Evolutionary conservation across 2,888 invertebrate genomes (phyloP).

Genomic region (Panorpa germanica): DNA sequence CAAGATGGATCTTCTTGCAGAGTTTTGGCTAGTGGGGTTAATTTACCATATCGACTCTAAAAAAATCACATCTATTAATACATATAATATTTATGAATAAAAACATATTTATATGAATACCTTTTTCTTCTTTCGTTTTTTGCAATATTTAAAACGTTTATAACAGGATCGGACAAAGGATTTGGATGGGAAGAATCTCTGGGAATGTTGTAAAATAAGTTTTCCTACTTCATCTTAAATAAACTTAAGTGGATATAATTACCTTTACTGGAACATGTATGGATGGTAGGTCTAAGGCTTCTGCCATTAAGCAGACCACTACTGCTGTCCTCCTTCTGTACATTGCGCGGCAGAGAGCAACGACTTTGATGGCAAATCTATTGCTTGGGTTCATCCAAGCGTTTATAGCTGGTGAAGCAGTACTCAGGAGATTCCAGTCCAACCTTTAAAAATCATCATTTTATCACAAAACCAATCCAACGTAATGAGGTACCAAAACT

Average conservation of each 20-base stretch:
- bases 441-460: constrained; percentile 29
- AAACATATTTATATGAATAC: constrained; percentile 5
- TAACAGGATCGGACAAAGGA: too few relatives aligned
- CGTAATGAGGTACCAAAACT: constrained; percentile 5
- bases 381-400: constrained; percentile 97
- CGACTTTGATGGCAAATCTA: constrained; percentile 67
- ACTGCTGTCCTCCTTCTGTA: constrained; percentile 68
- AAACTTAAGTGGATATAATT: constrained; percentile 11
- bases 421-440: constrained; percentile 92
- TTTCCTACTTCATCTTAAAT: constrained; percentile 3
- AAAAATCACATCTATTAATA: constrained; percentile 11
- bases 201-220: too few relatives aligned
- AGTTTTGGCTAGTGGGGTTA: constrained; percentile 74
- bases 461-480: constrained; percentile 8
- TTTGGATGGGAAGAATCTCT: too few relatives aligned
- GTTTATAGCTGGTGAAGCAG: constrained; percentile 90
- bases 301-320: constrained; percentile 89
- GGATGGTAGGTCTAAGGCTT: constrained; percentile 73
- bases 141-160: too few relatives aligned
- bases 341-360: constrained; percentile 60
- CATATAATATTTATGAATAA: constrained; percentile 1
- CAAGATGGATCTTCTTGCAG: constrained; percentile 91
- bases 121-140: too few relatives aligned
- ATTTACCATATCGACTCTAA: constrained; percentile 77
- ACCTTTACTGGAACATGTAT: constrained; percentile 67